Conservation (phyloP, 1,140 invertebrate genomes). For the Brachionus calyciflorus region DNA sequence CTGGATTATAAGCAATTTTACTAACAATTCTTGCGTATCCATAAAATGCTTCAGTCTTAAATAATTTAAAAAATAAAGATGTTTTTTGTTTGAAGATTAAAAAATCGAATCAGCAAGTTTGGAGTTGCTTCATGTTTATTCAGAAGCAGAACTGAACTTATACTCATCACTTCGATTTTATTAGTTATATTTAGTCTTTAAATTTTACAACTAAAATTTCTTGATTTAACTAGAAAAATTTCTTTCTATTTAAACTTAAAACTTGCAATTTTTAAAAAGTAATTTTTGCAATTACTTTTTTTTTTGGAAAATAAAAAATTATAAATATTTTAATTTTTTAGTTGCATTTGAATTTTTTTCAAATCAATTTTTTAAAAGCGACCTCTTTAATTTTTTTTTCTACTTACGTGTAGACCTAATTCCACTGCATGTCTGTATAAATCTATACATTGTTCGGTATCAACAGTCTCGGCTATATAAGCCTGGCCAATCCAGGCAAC, state of each 20-base stretch:
- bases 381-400: background rate
- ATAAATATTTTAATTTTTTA: slow-evolving; percentile 14
- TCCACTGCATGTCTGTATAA: slow-evolving; percentile 43
- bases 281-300: background rate
- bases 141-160: slow-evolving; percentile 47
- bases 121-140: slow-evolving; percentile 19
- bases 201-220: background rate
- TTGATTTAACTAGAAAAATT: background rate
- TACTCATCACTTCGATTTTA: slow-evolving; percentile 42
- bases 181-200: background rate
- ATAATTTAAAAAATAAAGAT: background rate
- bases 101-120: slow-evolving; percentile 46
- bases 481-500: slow-evolving; percentile 45
- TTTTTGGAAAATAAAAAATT: too few relatives aligned
- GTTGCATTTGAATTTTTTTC: background rate
- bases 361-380: background rate
- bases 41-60: slow-evolving; percentile 7
- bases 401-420: slow-evolving; percentile 35
- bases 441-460: slow-evolving; percentile 26
- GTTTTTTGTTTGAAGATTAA: background rate
- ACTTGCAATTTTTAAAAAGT: background rate
- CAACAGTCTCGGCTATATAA: slow-evolving; percentile 41
- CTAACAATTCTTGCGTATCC: slow-evolving; percentile 34
- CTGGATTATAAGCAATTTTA: slow-evolving; percentile 15
- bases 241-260: background rate